phyloP scores from a whole-genome alignment of 2,888 invertebrate species.

The Pecten maximus region DNA sequence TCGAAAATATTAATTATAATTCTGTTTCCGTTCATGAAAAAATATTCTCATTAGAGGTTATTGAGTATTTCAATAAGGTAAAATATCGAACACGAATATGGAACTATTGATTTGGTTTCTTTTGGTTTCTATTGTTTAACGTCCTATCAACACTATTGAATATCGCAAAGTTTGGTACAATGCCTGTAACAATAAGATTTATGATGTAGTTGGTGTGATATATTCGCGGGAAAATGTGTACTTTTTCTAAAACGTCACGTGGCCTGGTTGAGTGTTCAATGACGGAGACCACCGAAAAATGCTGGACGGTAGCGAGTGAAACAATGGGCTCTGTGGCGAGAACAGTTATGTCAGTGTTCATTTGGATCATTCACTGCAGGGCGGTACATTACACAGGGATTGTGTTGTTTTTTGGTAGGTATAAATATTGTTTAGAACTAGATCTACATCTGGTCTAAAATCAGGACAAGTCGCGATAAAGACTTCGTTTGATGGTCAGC shows the following conservation, averaged over 20 bases:
- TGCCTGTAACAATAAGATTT: too few relatives aligned
- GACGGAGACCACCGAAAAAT: neutral
- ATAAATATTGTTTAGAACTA: neutral
- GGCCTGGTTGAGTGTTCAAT: neutral
- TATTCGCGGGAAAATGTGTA: neutral
- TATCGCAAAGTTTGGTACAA: too few relatives aligned
- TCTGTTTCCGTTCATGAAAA: too few relatives aligned
- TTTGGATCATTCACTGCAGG: neutral
- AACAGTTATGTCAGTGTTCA: neutral
- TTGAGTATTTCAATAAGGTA: too few relatives aligned
- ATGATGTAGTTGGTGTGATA: too few relatives aligned
- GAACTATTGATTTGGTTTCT: too few relatives aligned
- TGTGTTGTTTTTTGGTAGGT: neutral
- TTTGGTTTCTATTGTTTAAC: too few relatives aligned
- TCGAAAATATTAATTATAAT: too few relatives aligned
- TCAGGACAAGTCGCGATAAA: neutral
- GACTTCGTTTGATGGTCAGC: too few relatives aligned
- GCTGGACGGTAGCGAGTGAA: neutral
- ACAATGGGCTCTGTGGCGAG: neutral
- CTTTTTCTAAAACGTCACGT: neutral
- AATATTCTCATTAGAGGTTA: too few relatives aligned
- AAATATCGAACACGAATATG: too few relatives aligned
- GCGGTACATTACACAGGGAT: neutral
- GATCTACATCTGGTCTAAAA: neutral
- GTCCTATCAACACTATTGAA: too few relatives aligned